Conservation (phyloP, 2,113 vertebrate genomes). For the Ammodramus savannarum region DNA sequence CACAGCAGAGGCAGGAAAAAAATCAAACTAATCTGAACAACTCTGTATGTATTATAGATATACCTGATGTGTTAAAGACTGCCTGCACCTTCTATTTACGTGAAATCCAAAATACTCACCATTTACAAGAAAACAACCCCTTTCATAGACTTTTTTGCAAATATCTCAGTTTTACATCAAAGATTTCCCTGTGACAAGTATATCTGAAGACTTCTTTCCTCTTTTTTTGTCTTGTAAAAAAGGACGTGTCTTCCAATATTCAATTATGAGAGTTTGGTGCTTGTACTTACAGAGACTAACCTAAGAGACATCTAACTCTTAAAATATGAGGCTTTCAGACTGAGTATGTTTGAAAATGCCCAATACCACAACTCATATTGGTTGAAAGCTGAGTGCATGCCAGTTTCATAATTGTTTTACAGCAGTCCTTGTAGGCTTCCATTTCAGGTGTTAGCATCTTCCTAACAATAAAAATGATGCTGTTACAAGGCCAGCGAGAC, state of each 20-base stretch:
- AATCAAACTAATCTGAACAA: neutral
- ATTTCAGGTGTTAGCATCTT: neutral
- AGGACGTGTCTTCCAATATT: neutral
- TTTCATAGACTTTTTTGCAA: neutral
- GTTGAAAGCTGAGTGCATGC: neutral
- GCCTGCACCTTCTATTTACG: neutral
- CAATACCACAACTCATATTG: neutral
- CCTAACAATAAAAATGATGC: neutral
- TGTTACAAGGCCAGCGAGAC: neutral
- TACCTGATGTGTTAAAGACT: neutral
- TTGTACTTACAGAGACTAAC: neutral
- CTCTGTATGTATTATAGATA: neutral
- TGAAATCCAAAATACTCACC: neutral
- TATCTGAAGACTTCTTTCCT: neutral
- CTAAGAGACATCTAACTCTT: neutral
- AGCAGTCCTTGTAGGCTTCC: neutral
- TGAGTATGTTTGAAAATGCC: neutral
- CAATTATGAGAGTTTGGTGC: neutral
- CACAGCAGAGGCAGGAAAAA: neutral
- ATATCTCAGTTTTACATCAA: neutral
- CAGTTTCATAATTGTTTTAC: neutral
- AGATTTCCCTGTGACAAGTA: neutral
- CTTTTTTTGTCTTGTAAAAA: neutral
- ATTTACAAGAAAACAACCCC: neutral
- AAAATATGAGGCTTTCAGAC: neutral